Evolutionary conservation across 53 echinoderm and acorn worm species (phyloP).

Genomic region (Echinarachnius parma): DNA sequence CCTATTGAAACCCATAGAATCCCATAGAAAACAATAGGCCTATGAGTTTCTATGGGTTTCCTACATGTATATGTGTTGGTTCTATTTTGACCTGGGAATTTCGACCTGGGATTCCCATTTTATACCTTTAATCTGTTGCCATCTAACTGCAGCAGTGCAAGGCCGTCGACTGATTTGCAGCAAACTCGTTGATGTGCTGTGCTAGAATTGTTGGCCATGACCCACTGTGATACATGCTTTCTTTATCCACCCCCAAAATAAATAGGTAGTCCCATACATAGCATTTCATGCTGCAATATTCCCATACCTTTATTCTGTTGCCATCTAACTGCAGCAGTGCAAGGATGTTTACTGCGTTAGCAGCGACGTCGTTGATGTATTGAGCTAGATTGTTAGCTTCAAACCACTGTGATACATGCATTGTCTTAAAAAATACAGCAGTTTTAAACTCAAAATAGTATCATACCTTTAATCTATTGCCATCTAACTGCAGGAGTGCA

Average conservation of each 20-base stretch:
- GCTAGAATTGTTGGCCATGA: conserved; percentile 82
- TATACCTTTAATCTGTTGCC: conserved; percentile 83
- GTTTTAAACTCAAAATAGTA: no score
- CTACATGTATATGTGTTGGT: no score
- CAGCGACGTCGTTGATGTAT: conserved; percentile 81
- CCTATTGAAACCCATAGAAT: no score
- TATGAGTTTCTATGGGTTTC: no score
- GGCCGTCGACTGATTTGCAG: conserved; percentile 86
- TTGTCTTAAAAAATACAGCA: no score
- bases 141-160: conserved; percentile 71
- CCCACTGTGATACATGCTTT: conserved; percentile 95
- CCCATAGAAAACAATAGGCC: no score
- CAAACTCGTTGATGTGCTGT: conserved; percentile 82
- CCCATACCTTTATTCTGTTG: conserved; percentile 84
- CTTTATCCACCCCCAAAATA: no score
- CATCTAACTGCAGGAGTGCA: conserved; percentile 70
- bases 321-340: conserved; percentile 74
- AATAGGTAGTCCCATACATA: no score
- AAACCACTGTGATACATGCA: conserved; percentile 91
- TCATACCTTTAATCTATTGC: conserved; percentile 84
- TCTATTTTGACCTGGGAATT: no score
- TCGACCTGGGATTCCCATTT: no score
- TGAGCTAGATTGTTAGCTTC: conserved; percentile 81
- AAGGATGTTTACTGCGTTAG: conserved; percentile 77
- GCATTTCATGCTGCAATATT: no score